Conservation (phyloP, 2,113 vertebrate genomes). For the Columba janthina region DNA sequence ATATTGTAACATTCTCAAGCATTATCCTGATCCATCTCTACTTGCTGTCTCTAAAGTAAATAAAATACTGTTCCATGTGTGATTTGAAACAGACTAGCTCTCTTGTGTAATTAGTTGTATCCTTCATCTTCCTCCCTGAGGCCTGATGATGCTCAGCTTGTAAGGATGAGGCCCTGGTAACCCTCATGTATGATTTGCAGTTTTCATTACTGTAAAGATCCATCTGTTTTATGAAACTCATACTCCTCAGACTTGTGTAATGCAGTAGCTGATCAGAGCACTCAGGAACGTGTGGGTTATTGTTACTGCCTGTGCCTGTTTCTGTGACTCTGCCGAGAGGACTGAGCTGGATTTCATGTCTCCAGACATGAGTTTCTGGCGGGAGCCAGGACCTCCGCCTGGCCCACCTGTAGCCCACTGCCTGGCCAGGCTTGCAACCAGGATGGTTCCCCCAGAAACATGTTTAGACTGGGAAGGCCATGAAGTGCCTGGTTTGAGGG, state of each 20-base stretch:
- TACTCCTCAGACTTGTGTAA: neutral
- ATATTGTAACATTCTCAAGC: neutral
- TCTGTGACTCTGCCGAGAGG: fast-evolving
- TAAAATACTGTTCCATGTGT: neutral
- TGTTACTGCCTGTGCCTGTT: neutral
- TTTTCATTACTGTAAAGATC: neutral
- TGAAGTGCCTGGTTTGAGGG: neutral
- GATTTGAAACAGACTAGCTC: neutral
- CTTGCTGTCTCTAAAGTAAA: neutral
- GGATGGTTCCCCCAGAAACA: fast-evolving
- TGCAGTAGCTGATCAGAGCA: neutral
- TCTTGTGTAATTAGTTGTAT: neutral
- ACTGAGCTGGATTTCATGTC: neutral
- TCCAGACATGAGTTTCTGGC: neutral
- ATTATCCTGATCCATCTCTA: neutral
- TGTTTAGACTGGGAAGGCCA: neutral
- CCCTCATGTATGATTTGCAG: neutral
- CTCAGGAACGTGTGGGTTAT: neutral
- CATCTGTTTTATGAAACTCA: neutral
- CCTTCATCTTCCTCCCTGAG: neutral
- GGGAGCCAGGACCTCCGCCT: neutral
- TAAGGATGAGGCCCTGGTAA: neutral
- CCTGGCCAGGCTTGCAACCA: neutral
- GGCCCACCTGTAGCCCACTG: fast-evolving
- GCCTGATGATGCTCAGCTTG: neutral